Conservation (phyloP, 1,140 invertebrate genomes). For the Drosophila subpulchrella region DNA sequence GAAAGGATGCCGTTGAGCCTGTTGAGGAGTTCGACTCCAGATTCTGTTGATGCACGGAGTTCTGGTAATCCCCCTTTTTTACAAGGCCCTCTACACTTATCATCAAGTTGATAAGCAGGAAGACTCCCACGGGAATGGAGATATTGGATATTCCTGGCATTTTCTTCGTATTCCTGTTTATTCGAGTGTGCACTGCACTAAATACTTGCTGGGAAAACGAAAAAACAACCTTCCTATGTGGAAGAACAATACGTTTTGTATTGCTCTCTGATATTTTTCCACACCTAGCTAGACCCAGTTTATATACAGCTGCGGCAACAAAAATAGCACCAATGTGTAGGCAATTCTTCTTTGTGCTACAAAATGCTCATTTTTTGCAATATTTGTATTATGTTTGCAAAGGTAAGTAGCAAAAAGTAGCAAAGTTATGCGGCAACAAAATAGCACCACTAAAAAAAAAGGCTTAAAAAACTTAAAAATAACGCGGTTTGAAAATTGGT, state of each 20-base stretch:
- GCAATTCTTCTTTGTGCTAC: no score
- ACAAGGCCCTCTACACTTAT: conserved; percentile 51
- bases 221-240: conserved; percentile 39
- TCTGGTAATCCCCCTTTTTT: conserved; percentile 41
- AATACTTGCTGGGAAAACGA: conserved; percentile 19
- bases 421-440: no score
- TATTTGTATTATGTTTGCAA: no score
- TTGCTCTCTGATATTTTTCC: conserved; percentile 35
- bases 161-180: background rate
- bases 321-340: no score
- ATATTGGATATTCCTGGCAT: conserved; percentile 38
- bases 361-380: no score
- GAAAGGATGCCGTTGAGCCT: conserved; percentile 85
- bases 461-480: no score
- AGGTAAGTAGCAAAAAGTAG: no score
- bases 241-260: conserved; percentile 42
- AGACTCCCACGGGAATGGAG: conserved; percentile 2
- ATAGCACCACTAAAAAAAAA: no score
- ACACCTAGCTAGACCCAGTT: conserved; percentile 44
- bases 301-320: no score
- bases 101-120: conserved; percentile 52
- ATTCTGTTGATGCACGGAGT: conserved; percentile 28
- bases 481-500: no score
- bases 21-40: conserved; percentile 43
- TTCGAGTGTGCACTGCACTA: background rate